Evolutionary conservation across 2,888 invertebrate species (phyloP).

Genomic region (Epistrophe grossulariae): DNA sequence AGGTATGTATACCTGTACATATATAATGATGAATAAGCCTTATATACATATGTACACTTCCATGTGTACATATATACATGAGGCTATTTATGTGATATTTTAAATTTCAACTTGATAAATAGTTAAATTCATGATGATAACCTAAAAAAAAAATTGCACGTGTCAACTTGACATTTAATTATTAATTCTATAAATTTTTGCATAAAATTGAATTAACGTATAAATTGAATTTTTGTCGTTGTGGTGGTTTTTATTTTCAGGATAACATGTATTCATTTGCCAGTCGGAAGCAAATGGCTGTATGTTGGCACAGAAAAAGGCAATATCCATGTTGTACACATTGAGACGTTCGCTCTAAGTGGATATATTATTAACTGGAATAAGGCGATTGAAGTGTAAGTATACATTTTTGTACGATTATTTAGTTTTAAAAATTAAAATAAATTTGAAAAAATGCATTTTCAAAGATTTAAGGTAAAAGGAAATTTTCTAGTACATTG

Average conservation of each 20-base stretch:
- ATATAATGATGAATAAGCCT: not conserved
- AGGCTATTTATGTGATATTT: not conserved
- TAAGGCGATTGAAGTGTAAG: slow-evolving; percentile 99
- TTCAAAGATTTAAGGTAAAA: no score
- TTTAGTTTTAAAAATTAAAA: no score
- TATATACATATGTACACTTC: not conserved
- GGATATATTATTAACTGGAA: slow-evolving; percentile 99
- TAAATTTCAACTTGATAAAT: not conserved
- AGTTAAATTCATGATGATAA: slow-evolving; percentile 27
- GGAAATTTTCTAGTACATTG: no score
- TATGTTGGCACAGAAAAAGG: slow-evolving; percentile 99
- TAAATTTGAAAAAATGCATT: no score
- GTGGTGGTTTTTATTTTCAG: slow-evolving; percentile 85
- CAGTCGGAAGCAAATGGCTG: slow-evolving; percentile 99
- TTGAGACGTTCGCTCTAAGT: slow-evolving; percentile 97
- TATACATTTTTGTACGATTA: slow-evolving; percentile 80
- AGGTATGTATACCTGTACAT: slow-evolving; percentile 86
- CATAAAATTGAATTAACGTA: slow-evolving; percentile 6
- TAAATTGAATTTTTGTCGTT: slow-evolving; percentile 5
- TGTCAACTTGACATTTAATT: slow-evolving; percentile 35
- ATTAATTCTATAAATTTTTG: slow-evolving; percentile 36
- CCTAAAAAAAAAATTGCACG: slow-evolving; percentile 1
- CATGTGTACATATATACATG: not conserved
- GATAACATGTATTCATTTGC: slow-evolving; percentile 97
- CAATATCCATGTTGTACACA: slow-evolving; percentile 98